Percentiles rank a stretch among this genome's conserved stretches.
These are phyloP conservation scores for human (Homo sapiens) DNA, from an alignment of 2,113 vertebrate species.

Conservation along the genomic window GRCh38 chr18:5670501-5671000, in stretches of 20 bases:
- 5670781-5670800: background rate
- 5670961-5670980: background rate
- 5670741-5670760: background rate
- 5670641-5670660: background rate
- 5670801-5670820: background rate
- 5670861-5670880: background rate
- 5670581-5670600: background rate
- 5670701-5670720: background rate
- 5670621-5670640: background rate
- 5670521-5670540: background rate
- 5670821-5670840: background rate
- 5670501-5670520: background rate
- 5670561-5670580: background rate
- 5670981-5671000: background rate
- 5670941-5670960: background rate
- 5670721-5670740: background rate
- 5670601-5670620: background rate
- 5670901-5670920: background rate
- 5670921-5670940: background rate
- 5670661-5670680: background rate
- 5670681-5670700: too few relatives aligned
- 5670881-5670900: background rate
- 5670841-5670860: background rate
- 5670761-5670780: background rate
- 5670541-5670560: background rate